A percentile compares a stretch with the other conserved stretches of the same genome.
These are phyloP conservation scores for Coelopa frigida DNA, from an alignment of 1,140 invertebrate genomes.

Conservation along the genomic window DNA sequence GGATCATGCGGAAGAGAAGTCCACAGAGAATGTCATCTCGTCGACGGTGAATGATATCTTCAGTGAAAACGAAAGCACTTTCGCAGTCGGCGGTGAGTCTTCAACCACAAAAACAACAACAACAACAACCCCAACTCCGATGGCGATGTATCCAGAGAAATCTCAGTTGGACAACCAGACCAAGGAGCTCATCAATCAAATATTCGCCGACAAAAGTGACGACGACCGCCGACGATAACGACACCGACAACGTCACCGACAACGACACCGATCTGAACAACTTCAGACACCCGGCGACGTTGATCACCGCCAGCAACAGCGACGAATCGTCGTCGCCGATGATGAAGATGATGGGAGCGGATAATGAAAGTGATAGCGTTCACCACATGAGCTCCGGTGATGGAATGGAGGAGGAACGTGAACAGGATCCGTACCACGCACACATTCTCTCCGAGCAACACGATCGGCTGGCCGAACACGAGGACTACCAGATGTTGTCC, in stretches of 20 bases:
- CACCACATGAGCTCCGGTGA: background rate
- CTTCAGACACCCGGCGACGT: slow-evolving; percentile 39
- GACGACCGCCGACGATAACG: slow-evolving; percentile 38
- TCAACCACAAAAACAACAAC: background rate
- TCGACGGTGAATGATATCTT: slow-evolving; percentile 9
- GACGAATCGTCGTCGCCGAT: slow-evolving; percentile 21
- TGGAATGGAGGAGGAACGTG: slow-evolving; percentile 14
- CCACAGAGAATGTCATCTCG: slow-evolving; percentile 9
- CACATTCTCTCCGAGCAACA: slow-evolving; percentile 43
- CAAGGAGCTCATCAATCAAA: slow-evolving; percentile 28
- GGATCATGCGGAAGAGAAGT: slow-evolving; percentile 4
- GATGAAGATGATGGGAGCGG: too few relatives aligned
- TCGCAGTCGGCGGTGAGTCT: background rate
- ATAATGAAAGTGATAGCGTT: slow-evolving; percentile 29
- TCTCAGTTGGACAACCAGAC: background rate
- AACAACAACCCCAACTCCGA: slow-evolving; percentile 1
- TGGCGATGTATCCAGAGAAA: too few relatives aligned
- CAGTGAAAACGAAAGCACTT: background rate
- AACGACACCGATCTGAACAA: slow-evolving; percentile 38
- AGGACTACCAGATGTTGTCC: slow-evolving; percentile 42
- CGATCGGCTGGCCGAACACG: slow-evolving; percentile 42
- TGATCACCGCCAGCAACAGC: slow-evolving; percentile 39
- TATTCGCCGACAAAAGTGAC: slow-evolving; percentile 33
- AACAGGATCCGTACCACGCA: slow-evolving; percentile 42
- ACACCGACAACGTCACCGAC: too few relatives aligned